A percentile compares a stretch with the other conserved stretches of the same genome.
Evolutionary conservation across 2,113 vertebrate species (phyloP).

Genomic region (Actinemys pallida): DNA sequence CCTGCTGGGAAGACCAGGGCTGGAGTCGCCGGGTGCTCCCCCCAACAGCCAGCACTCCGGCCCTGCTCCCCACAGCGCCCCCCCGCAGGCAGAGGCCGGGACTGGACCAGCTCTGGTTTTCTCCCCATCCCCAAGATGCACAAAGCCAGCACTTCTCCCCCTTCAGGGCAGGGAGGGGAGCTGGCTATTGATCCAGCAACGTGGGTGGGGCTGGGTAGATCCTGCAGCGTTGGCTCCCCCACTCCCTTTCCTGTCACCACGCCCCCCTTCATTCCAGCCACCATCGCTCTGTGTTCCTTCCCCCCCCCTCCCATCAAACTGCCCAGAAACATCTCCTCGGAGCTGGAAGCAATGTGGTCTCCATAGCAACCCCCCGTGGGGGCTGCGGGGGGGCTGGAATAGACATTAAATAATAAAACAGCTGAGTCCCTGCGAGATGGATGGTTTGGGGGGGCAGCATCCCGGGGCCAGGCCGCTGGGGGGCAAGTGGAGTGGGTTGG

Average conservation of each 20-base stretch:
- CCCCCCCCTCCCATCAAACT: neutral
- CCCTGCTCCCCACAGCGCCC: neutral
- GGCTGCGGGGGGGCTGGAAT: constrained; percentile 44
- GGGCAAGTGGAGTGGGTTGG: neutral
- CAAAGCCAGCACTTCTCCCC: neutral
- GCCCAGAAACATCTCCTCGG: neutral
- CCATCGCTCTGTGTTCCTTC: neutral
- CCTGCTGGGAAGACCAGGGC: neutral
- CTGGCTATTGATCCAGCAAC: neutral
- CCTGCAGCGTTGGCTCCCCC: neutral
- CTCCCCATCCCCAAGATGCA: neutral
- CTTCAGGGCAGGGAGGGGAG: neutral
- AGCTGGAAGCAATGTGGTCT: constrained; percentile 50
- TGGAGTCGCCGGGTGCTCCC: neutral
- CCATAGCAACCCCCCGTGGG: constrained; percentile 63
- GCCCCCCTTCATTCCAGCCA: neutral
- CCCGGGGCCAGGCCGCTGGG: neutral
- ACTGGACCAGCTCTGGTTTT: neutral
- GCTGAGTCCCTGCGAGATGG: neutral
- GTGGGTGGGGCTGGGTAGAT: neutral
- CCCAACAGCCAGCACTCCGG: neutral
- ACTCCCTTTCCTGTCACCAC: neutral
- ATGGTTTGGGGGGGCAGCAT: neutral
- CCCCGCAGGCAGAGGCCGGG: neutral
- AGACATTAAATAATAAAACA: neutral